These are phyloP conservation scores for Sterrhoptilus dennistouni DNA, from an alignment of 2,113 vertebrate species.

Conservation along the genomic window DNA sequence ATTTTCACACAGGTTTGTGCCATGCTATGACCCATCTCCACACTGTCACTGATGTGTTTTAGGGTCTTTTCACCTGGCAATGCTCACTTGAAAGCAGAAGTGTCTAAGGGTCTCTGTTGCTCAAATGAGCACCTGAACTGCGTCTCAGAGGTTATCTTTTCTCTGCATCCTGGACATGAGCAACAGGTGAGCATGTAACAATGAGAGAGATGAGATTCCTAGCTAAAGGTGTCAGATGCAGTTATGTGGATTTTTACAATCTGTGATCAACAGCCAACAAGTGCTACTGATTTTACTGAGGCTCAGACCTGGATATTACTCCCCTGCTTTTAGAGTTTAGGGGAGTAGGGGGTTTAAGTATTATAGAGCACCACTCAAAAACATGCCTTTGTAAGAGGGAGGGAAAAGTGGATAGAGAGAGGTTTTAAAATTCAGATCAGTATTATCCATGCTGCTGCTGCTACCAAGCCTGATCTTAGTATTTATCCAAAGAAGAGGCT, in stretches of 20 bases:
- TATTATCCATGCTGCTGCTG: not conserved
- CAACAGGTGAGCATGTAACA: not conserved
- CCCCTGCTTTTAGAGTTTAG: not conserved
- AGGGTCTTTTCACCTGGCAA: not conserved
- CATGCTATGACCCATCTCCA: not conserved
- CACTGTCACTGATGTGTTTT: not conserved
- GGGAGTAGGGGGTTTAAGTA: accelerated
- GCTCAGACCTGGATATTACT: not conserved
- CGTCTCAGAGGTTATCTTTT: not conserved
- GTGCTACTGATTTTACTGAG: not conserved
- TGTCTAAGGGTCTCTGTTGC: not conserved
- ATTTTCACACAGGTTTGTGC: not conserved
- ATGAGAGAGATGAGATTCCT: not conserved
- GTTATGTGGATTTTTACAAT: not conserved
- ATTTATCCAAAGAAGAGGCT: not conserved
- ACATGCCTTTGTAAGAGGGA: not conserved
- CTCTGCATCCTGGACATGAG: not conserved
- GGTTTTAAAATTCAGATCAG: not conserved
- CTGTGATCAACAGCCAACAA: not conserved
- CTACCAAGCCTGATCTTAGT: not conserved
- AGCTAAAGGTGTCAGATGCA: not conserved
- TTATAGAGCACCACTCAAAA: not conserved
- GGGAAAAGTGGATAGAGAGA: not conserved
- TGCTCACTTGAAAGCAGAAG: not conserved
- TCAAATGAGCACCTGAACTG: not conserved